phyloP scores from a whole-genome alignment of 2,113 vertebrate genomes.

The Sphaerodactylus townsendi region DNA sequence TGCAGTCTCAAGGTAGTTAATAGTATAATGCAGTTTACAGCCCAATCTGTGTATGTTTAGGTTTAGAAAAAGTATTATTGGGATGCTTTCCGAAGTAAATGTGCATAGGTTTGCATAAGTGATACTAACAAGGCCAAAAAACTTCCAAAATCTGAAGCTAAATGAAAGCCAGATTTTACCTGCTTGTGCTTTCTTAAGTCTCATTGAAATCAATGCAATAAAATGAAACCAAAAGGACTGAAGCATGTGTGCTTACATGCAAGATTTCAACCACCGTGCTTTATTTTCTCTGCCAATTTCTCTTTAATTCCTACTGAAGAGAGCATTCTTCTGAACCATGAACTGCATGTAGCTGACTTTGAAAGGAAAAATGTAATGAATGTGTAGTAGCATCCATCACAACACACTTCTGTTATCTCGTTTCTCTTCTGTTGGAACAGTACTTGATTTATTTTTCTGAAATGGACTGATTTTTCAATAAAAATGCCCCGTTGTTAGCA shows the following conservation, averaged over 20 bases:
- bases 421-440: accelerated
- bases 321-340: neutral
- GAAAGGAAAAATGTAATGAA: neutral
- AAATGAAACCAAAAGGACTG: neutral
- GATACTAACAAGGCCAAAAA: neutral
- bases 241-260: neutral
- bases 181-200: neutral
- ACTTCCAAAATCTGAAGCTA: neutral
- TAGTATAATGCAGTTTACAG: neutral
- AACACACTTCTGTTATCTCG: accelerated
- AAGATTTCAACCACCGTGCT: neutral
- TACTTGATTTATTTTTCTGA: accelerated
- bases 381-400: accelerated
- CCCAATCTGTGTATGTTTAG: neutral
- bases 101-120: neutral
- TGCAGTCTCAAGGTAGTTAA: too few species aligned
- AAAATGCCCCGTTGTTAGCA: too few species aligned
- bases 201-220: neutral
- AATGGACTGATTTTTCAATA: too few species aligned
- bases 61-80: neutral
- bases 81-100: neutral
- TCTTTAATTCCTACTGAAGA: neutral
- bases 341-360: neutral
- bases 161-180: neutral
- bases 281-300: neutral